These are phyloP conservation scores for Cheirogaleus medius DNA, from an alignment of 2,113 vertebrate genomes.

Conservation along the genomic window DNA sequence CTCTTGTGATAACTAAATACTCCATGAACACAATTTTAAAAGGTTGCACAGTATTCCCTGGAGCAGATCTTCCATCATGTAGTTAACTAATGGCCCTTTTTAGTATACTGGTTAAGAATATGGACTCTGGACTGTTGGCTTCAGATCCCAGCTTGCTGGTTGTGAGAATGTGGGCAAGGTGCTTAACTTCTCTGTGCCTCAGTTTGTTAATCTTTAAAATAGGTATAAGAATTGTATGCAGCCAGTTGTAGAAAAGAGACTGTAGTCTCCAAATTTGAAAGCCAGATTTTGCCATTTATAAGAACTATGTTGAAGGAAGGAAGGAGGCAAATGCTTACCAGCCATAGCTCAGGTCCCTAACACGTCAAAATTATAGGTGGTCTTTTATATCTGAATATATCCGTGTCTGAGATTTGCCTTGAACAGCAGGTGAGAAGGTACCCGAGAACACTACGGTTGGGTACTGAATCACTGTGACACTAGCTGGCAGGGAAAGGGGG, in stretches of 20 bases:
- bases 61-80: not conserved
- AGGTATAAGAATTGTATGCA: not conserved
- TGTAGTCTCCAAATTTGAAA: not conserved
- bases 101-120: not conserved
- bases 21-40: not conserved
- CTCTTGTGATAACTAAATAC: not conserved
- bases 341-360: not conserved
- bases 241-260: not conserved
- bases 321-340: not conserved
- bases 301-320: not conserved
- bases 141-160: not conserved
- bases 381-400: not conserved
- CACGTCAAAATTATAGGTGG: no score
- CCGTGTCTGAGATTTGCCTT: not conserved
- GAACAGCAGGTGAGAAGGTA: no score
- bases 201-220: slow-evolving; percentile 6
- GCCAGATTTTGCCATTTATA: not conserved
- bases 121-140: not conserved
- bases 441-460: no score
- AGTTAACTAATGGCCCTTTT: not conserved
- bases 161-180: not conserved
- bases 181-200: not conserved
- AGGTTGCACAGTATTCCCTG: not conserved
- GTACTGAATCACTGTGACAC: not conserved
- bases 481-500: no score